Evolutionary conservation across 1,140 invertebrate species (phyloP), one percentile per base, ranked within the genome.

Genomic region (Papilio polytes): DNA sequence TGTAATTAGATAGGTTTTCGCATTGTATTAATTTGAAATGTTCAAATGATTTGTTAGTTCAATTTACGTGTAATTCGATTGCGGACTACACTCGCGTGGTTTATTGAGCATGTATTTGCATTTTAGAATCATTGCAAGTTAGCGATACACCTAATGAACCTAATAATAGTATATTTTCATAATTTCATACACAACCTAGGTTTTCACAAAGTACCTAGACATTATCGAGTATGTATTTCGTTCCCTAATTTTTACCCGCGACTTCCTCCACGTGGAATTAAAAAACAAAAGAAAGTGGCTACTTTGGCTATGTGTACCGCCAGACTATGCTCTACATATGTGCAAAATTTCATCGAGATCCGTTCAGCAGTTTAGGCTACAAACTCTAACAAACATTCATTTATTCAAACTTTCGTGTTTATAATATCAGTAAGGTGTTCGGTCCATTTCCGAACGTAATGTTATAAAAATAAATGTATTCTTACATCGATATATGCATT

Each of bases 21-120:
- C 7, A 20, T 46, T 18, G 13, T 9, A 76, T 53, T 74, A 74
- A 74, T 74, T 74, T 74, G 73, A 74, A 74, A 15, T 74, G 73
- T 22, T 76, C 46, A 9, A 76, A 76, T 76, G 74, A 76, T 76
- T 76, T 76, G 74, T 76, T 76, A 76, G n/a, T 76, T 51, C 74
- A 76, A 76, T 76, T 76, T 51, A 26, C 41, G 74, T 51, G 41
- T 76, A 76, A 76, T 76, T 76, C 13, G 18, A 46, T 76, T 76
- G 44, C 44, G 74, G 46, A 22, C 36, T 46, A n/a, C 22, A 74
- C 44, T 46, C 44, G 74, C 46, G n/a, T 26, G 20, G 74, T 51
- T 76, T 76, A 76, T 76, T 76, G n/a, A 48, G 46, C 22, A 26
- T 46, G 74, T 12, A 76, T 76, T 76, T 76, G 46, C 74, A 76